Evolutionary conservation across 2,888 invertebrate species (phyloP).

Genomic region (Zootermopsis nevadensis): DNA sequence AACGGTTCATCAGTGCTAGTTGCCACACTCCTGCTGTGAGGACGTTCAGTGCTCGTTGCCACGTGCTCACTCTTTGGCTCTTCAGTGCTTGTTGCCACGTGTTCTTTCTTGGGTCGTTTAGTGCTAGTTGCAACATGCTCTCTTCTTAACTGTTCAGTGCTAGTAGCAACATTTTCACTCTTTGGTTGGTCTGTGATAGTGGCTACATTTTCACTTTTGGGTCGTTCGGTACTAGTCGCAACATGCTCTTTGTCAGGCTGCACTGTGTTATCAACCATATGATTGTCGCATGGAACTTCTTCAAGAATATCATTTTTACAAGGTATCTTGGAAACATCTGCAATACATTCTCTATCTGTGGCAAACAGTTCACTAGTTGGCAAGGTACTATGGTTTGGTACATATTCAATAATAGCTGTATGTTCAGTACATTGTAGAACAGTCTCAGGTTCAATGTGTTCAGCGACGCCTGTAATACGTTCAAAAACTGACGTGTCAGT

Average conservation of each 20-base stretch:
- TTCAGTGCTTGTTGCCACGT: constrained; percentile 23
- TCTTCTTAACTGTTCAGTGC: constrained; percentile 17
- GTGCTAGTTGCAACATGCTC: constrained; percentile 38
- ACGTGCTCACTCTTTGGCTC: constrained; percentile 13
- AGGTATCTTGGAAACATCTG: background rate
- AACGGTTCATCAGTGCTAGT: constrained; percentile 29
- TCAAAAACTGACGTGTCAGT: background rate
- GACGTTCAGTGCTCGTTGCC: constrained; percentile 24
- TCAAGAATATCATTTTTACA: too few relatives aligned
- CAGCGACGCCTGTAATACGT: background rate
- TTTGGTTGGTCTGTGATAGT: constrained; percentile 11
- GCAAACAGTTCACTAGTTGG: too few relatives aligned
- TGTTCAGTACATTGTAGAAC: too few relatives aligned
- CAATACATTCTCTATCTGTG: background rate
- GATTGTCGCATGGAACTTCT: too few relatives aligned
- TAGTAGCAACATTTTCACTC: constrained; percentile 31
- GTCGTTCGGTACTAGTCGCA: constrained; percentile 28
- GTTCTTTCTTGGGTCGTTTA: constrained; percentile 1
- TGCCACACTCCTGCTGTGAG: constrained; percentile 22
- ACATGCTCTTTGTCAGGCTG: background rate
- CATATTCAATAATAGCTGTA: background rate
- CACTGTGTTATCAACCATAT: background rate
- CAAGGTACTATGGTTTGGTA: background rate
- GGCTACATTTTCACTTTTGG: constrained; percentile 25
- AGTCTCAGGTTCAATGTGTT: too few relatives aligned